These are phyloP conservation scores for Desoria tigrina DNA, from an alignment of 2,888 invertebrate genomes.

Conservation along the genomic window DNA sequence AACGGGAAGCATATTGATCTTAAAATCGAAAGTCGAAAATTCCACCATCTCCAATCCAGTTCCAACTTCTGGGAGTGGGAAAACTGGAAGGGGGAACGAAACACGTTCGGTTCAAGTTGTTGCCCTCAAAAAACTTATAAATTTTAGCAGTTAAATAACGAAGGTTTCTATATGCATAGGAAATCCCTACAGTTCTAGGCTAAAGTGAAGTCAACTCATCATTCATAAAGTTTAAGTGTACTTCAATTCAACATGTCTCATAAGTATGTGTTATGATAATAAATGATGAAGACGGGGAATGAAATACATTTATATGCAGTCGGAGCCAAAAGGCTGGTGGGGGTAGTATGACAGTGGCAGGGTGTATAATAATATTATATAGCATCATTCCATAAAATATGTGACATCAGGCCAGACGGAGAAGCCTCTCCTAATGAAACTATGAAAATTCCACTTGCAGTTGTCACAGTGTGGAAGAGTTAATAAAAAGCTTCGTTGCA, in stretches of 20 bases:
- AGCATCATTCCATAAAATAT: constrained; percentile 35
- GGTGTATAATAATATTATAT: constrained; percentile 34
- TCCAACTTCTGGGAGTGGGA: too few species aligned
- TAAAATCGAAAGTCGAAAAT: constrained; percentile 23
- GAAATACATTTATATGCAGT: too few species aligned
- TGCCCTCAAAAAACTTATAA: too few species aligned
- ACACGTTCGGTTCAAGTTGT: too few species aligned
- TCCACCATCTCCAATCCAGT: constrained; percentile 14
- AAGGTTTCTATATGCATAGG: too few species aligned
- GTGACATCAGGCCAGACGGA: constrained; percentile 40
- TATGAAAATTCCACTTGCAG: constrained; percentile 22
- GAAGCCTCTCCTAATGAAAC: constrained; percentile 38
- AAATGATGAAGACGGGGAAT: constrained; percentile 25
- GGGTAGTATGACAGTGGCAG: too few species aligned
- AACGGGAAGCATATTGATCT: constrained; percentile 2
- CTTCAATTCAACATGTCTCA: constrained; percentile 39
- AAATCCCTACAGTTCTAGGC: neutral
- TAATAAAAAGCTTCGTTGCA: too few species aligned
- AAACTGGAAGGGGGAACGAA: too few species aligned
- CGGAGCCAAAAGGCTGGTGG: too few species aligned
- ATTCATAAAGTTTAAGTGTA: constrained; percentile 8
- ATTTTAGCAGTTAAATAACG: too few species aligned
- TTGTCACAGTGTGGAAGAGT: too few species aligned
- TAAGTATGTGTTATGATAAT: constrained; percentile 41
- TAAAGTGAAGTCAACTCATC: constrained; percentile 1